These are phyloP conservation scores for Chloroceryle amazona DNA, from an alignment of 2,797 vertebrate species.

Conservation along the genomic window DNA sequence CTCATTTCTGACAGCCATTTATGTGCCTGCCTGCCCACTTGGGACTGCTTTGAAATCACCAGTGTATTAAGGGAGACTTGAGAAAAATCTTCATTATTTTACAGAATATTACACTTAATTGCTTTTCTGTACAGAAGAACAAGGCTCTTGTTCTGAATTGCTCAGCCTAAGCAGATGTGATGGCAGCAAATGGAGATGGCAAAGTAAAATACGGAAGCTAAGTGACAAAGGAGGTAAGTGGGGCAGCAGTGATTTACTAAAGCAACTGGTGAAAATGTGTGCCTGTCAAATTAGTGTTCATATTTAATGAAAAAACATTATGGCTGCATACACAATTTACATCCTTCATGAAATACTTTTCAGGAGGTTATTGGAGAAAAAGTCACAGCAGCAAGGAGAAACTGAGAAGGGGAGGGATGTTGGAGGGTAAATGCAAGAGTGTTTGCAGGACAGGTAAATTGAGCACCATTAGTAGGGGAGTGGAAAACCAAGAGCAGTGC, in stretches of 20 bases:
- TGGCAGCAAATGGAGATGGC: background rate
- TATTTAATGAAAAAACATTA: background rate
- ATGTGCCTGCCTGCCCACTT: background rate
- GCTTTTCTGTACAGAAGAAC: background rate
- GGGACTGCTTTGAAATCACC: conserved; percentile 8
- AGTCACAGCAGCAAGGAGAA: background rate
- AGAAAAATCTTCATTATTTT: conserved; percentile 30
- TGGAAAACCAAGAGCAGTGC: background rate
- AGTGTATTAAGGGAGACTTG: background rate
- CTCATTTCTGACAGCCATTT: background rate
- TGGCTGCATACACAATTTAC: background rate
- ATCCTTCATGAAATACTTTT: background rate
- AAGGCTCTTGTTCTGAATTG: background rate
- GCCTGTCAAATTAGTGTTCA: background rate
- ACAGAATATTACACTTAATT: background rate
- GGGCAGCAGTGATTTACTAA: background rate
- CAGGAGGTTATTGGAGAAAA: background rate
- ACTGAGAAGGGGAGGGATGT: background rate
- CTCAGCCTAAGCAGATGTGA: background rate
- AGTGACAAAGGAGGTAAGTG: background rate
- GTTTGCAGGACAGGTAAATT: background rate
- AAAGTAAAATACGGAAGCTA: background rate
- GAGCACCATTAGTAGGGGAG: background rate
- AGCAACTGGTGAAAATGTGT: background rate
- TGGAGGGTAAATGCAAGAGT: background rate